These are phyloP conservation scores for Laupala kohalensis DNA, from an alignment of 1,140 invertebrate genomes.

Conservation along the genomic window DNA sequence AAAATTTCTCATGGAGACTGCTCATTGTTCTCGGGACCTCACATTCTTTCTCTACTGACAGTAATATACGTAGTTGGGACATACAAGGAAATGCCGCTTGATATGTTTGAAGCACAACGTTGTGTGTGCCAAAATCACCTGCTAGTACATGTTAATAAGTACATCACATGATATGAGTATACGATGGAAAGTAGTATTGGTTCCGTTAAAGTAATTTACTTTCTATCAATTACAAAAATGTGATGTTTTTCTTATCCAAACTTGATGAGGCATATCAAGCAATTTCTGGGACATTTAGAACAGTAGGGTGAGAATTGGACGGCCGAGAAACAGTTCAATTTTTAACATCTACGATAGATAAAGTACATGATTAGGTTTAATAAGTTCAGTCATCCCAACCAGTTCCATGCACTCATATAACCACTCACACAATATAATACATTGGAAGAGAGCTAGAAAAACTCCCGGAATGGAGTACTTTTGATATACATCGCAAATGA, in stretches of 20 bases:
- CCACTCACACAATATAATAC: neutral
- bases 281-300: neutral
- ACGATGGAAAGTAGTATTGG: too few relatives aligned
- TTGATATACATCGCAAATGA: neutral
- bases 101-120: too few relatives aligned
- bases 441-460: neutral
- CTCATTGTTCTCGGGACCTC: neutral
- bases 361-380: neutral
- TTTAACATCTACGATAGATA: neutral
- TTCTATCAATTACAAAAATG: too few relatives aligned
- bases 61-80: neutral
- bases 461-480: neutral
- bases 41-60: neutral
- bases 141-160: too few relatives aligned
- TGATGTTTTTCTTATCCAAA: too few relatives aligned
- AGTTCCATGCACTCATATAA: neutral
- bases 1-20: neutral
- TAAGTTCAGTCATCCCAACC: neutral
- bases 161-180: too few relatives aligned
- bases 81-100: too few relatives aligned
- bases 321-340: neutral
- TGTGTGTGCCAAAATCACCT: too few relatives aligned
- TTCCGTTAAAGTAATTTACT: too few relatives aligned
- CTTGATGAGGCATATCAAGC: too few relatives aligned
- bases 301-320: neutral